These are phyloP conservation scores for Camponotus floridanus DNA, from an alignment of 1,140 invertebrate genomes.

Conservation along the genomic window DNA sequence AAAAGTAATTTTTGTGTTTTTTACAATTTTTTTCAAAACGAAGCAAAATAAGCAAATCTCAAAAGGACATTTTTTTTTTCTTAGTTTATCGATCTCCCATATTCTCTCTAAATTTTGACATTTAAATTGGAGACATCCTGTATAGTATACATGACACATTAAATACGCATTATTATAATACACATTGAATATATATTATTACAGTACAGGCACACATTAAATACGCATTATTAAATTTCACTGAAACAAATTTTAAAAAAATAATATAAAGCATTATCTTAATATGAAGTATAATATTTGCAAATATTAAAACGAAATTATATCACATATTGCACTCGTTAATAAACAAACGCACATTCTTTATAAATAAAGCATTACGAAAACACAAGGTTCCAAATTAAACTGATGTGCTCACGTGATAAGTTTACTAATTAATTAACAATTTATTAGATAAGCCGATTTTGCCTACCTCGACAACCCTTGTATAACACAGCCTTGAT, in stretches of 20 bases:
- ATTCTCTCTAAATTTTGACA: too few relatives aligned
- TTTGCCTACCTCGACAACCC: background rate
- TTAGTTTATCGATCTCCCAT: too few relatives aligned
- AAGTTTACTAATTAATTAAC: background rate
- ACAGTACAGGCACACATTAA: too few relatives aligned
- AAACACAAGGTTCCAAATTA: background rate
- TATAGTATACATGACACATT: background rate
- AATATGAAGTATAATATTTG: background rate
- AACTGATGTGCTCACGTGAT: background rate
- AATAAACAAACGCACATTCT: background rate
- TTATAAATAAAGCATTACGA: background rate
- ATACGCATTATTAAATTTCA: background rate
- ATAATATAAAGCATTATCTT: too few relatives aligned
- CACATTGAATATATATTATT: too few relatives aligned
- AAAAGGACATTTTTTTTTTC: too few relatives aligned
- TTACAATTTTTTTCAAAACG: too few relatives aligned
- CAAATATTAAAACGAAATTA: background rate
- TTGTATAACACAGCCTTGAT: background rate
- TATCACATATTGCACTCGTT: background rate
- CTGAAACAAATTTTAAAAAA: too few relatives aligned
- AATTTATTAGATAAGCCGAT: background rate
- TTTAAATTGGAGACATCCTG: too few relatives aligned
- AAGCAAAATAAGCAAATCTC: too few relatives aligned
- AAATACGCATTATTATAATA: too few relatives aligned
- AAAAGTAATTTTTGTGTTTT: too few relatives aligned